Percentiles rank a stretch among this genome's conserved stretches.
Evolutionary conservation across 2,797 vertebrate species (phyloP).

Genomic region (Muraenolepis orangiensis): DNA sequence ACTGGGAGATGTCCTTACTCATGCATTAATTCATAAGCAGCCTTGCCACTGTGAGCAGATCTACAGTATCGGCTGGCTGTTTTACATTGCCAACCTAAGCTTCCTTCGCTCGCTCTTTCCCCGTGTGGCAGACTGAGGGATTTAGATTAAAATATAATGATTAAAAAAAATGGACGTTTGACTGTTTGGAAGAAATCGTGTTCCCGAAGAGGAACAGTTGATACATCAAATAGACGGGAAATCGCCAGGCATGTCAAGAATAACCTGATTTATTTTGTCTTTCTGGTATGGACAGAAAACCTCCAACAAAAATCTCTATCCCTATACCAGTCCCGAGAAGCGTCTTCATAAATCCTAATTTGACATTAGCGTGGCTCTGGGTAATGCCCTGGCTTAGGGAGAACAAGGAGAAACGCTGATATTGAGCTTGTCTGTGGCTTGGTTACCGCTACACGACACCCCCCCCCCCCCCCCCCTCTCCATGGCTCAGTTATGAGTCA

Average conservation of each 20-base stretch:
- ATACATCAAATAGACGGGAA: background rate
- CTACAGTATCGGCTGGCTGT: background rate
- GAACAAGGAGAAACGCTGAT: background rate
- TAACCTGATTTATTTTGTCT: background rate
- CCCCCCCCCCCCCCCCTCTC: constrained; percentile 20
- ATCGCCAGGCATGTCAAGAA: background rate
- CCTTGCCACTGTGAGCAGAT: background rate
- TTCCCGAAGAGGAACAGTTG: too few species aligned
- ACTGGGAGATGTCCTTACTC: background rate
- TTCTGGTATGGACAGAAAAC: background rate
- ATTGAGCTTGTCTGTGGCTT: constrained; percentile 11
- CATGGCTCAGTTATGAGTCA: constrained; percentile 43
- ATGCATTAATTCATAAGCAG: background rate
- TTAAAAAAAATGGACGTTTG: background rate
- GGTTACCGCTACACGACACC: constrained; percentile 17
- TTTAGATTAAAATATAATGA: background rate
- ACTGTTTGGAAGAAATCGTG: too few species aligned
- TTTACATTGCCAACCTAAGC: background rate
- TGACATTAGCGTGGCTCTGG: background rate
- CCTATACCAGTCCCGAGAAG: background rate
- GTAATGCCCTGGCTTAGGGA: background rate
- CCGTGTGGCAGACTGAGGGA: background rate
- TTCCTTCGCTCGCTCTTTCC: background rate
- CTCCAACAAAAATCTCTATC: background rate
- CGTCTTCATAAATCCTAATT: background rate